Conservation (phyloP, 2,797 vertebrate genomes). For the Tragelaphus eurycerus region DNA sequence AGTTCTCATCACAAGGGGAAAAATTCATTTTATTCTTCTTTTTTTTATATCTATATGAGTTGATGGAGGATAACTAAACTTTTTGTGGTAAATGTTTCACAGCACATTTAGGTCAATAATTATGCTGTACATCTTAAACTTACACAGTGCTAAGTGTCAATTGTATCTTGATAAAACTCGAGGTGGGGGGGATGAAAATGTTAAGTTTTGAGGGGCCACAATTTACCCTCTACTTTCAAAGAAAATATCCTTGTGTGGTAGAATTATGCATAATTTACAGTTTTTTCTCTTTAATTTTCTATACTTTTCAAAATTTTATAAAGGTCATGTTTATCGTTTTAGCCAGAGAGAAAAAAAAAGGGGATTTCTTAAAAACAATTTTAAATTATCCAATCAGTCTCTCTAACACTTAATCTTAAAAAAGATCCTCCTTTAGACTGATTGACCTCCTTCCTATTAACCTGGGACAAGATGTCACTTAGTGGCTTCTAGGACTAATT, state of each 20-base stretch:
- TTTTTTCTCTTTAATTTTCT: neutral
- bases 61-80: neutral
- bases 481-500: neutral
- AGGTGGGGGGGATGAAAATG: neutral
- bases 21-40: neutral
- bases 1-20: neutral
- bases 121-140: neutral
- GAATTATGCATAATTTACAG: neutral
- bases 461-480: neutral
- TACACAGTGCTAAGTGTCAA: neutral
- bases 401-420: neutral
- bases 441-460: neutral
- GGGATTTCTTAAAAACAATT: neutral
- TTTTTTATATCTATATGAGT: neutral
- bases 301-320: neutral
- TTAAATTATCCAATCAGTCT: neutral
- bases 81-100: neutral
- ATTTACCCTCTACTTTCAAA: neutral
- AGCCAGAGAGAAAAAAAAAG: neutral
- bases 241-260: neutral
- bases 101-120: neutral
- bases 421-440: neutral
- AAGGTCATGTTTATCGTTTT: neutral
- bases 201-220: neutral
- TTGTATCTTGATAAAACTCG: neutral